These are phyloP conservation scores for Cryptotermes secundus DNA, from an alignment of 1,140 invertebrate species.

Conservation along the genomic window DNA sequence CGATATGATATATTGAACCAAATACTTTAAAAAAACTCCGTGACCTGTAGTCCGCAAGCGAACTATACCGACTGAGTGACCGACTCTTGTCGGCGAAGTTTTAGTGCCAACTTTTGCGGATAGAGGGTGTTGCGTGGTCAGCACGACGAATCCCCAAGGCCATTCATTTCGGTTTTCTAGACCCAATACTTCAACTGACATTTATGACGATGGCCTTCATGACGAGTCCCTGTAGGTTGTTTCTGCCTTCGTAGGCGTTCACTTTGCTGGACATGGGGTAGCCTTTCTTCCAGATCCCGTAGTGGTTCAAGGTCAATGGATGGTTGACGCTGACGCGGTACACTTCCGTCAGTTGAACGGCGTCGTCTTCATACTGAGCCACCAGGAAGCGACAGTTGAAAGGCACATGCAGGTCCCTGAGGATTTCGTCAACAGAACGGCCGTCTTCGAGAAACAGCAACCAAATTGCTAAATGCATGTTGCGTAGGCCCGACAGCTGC, in stretches of 20 bases:
- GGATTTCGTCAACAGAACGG: not conserved
- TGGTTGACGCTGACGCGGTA: not conserved
- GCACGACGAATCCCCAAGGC: too few species aligned
- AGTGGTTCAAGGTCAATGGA: not conserved
- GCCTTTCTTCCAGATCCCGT: not conserved
- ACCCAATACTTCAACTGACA: not conserved
- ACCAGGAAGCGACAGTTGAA: not conserved
- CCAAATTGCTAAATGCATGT: not conserved
- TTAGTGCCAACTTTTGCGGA: too few species aligned
- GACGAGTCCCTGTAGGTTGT: not conserved
- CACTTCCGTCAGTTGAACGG: not conserved
- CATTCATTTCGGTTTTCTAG: too few species aligned
- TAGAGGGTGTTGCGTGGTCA: too few species aligned
- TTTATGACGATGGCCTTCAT: not conserved
- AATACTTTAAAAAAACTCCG: too few species aligned
- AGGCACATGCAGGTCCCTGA: not conserved
- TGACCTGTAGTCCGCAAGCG: too few species aligned
- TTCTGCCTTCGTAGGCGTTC: not conserved
- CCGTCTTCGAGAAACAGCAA: not conserved
- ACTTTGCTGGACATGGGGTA: not conserved
- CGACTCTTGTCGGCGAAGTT: too few species aligned
- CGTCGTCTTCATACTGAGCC: not conserved
- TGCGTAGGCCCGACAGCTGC: not conserved
- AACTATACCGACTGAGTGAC: too few species aligned
- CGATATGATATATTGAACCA: too few species aligned